Evolutionary conservation across 2,113 vertebrate species (phyloP).

Genomic region (Aegithalos caudatus): DNA sequence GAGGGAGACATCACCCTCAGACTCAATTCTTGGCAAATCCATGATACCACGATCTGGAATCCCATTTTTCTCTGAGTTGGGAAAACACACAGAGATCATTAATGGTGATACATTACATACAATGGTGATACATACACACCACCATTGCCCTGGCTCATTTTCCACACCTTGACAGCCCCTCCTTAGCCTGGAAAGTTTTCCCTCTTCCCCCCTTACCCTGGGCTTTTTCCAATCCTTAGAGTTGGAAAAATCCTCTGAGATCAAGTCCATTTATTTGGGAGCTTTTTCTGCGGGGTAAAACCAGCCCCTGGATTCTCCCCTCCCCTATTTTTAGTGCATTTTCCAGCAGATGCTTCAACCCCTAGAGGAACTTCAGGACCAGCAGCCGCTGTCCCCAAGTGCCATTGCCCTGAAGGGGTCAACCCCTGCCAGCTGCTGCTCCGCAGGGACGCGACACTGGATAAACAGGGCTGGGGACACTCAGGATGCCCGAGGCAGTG

Average conservation of each 20-base stretch:
- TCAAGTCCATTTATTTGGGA: neutral
- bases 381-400: neutral
- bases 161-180: neutral
- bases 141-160: neutral
- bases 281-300: neutral
- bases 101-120: neutral
- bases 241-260: neutral
- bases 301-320: neutral
- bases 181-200: neutral
- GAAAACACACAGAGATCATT: accelerated
- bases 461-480: neutral
- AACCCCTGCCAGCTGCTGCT: neutral
- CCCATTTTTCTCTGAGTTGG: accelerated
- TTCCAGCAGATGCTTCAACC: neutral
- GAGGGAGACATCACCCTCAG: neutral
- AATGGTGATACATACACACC: no score
- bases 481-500: neutral
- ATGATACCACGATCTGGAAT: accelerated
- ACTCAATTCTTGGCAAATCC: neutral
- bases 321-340: accelerated
- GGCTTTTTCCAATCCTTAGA: neutral
- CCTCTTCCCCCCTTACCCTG: neutral
- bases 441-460: accelerated
- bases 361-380: neutral
- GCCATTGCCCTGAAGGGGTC: neutral